Percentiles rank a stretch among this genome's conserved stretches.
These are phyloP conservation scores for Hystrix cristata DNA, from an alignment of 2,113 vertebrate genomes.

Conservation along the genomic window DNA sequence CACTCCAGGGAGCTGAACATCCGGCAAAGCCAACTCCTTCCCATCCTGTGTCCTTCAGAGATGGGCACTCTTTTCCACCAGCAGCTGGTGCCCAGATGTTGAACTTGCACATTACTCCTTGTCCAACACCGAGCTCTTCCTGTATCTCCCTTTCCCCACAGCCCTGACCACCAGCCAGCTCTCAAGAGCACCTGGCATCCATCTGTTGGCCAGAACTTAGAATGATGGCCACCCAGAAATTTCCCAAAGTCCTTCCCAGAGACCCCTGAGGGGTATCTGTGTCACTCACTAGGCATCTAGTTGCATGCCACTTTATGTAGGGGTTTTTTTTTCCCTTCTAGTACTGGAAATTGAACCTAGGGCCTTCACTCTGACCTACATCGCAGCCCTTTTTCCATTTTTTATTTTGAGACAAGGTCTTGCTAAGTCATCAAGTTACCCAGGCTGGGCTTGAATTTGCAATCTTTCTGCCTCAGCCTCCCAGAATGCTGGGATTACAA, in stretches of 20 bases:
- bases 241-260: background rate
- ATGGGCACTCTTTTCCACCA: background rate
- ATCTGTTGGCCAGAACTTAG: background rate
- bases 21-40: background rate
- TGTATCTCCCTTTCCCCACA: background rate
- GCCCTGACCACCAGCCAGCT: background rate
- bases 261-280: background rate
- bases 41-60: background rate
- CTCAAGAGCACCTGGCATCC: conserved; percentile 36
- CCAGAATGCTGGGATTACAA: background rate
- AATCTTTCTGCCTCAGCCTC: background rate
- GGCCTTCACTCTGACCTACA: background rate
- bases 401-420: background rate
- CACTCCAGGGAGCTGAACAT: background rate
- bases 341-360: background rate
- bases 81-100: conserved; percentile 36
- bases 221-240: background rate
- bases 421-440: background rate
- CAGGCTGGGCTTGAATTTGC: background rate
- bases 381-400: background rate
- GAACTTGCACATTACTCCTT: background rate
- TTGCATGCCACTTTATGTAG: background rate
- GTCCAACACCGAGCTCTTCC: background rate
- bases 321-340: background rate
- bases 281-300: background rate